Evolutionary conservation across 1,140 invertebrate genomes (phyloP).

Genomic region (Colletes gigas): DNA sequence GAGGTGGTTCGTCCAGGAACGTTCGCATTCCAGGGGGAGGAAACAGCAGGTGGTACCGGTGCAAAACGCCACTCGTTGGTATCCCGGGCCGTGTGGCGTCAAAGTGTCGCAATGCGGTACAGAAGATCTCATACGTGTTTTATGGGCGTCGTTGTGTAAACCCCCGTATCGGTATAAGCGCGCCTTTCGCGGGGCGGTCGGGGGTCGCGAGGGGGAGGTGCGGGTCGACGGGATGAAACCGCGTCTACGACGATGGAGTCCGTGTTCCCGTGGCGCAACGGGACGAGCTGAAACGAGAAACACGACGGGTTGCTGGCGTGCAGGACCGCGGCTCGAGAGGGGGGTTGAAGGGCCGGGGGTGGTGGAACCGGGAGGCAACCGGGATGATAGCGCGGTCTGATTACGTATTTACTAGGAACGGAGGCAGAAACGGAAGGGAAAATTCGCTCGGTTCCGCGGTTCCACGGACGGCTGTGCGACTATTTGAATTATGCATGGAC

Average conservation of each 20-base stretch:
- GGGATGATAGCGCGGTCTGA: slow-evolving; percentile 77
- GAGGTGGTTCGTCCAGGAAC: not conserved
- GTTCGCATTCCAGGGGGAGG: slow-evolving; percentile 5
- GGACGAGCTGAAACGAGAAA: slow-evolving; percentile 50
- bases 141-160: slow-evolving; percentile 68
- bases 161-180: slow-evolving; percentile 66
- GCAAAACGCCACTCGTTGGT: slow-evolving; percentile 37
- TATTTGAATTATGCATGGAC: slow-evolving; percentile 81
- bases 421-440: slow-evolving; percentile 78
- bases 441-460: slow-evolving; percentile 74
- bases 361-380: slow-evolving; percentile 4
- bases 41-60: slow-evolving; percentile 8
- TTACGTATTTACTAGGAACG: slow-evolving; percentile 80
- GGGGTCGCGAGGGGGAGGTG: slow-evolving; percentile 1
- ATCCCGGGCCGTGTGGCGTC: slow-evolving; percentile 33
- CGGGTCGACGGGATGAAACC: slow-evolving; percentile 45
- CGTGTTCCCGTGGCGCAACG: slow-evolving; percentile 37
- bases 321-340: not conserved
- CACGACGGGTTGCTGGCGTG: slow-evolving; percentile 30
- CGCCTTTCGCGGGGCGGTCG: not conserved
- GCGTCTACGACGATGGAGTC: slow-evolving; percentile 51
- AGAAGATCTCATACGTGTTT: slow-evolving; percentile 68
- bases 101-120: slow-evolving; percentile 73
- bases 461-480: slow-evolving; percentile 77
- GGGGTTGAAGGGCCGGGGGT: not conserved